Base-by-base conservation (phyloP, 2,113 vertebrate genomes). In the Solea senegalensis region DNA sequence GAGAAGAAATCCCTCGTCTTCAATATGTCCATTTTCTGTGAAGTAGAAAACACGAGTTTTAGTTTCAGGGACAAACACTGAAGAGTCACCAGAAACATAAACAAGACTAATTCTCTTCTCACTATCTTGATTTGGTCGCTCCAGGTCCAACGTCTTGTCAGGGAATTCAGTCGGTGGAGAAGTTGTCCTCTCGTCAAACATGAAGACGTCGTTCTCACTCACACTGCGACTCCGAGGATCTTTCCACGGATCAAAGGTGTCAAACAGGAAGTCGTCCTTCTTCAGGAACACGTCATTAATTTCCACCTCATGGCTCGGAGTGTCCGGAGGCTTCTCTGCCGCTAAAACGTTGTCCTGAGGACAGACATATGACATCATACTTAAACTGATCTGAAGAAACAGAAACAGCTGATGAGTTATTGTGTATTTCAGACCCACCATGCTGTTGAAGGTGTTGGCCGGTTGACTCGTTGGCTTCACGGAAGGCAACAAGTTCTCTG, bases 301-400 rank as follows among this genome's bases (percentile, higher is more conserved):
- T 9, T 75, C 79, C 1, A 54, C 26, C 53, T 91, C 93, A 2
- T 87, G 85, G n/a, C 8, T 74, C 1, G 90, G 89, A 52, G 86
- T 73, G 2, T 92, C 89, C 0, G 92, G 92, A 60, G 92, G 92
- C 26, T 88, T 93, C 81, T 93, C 93, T 10, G 91, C 89, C 2
- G 86, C 90, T 0, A 93, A 88, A 15, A 93, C 11, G 3, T 92
- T 92, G 7, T 90, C 93, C 94, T 94, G 73, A 49, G 8, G 64
- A 70, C 11, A 57, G 27, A 14, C 9, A 54, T 28, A 48, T 21
- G 21, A 21, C 21, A 21, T 14, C 14, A 48, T 13, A 48, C 11
- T 48, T 1, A 48, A 10, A 13, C 9, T 13, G 4, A 48, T 48
- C 34, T 6, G 5, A 44, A 44, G 4, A 12, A 53, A 26, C 16